phyloP scores from a whole-genome alignment of 2,888 invertebrate species.

The Anagyrus pseudococci region DNA sequence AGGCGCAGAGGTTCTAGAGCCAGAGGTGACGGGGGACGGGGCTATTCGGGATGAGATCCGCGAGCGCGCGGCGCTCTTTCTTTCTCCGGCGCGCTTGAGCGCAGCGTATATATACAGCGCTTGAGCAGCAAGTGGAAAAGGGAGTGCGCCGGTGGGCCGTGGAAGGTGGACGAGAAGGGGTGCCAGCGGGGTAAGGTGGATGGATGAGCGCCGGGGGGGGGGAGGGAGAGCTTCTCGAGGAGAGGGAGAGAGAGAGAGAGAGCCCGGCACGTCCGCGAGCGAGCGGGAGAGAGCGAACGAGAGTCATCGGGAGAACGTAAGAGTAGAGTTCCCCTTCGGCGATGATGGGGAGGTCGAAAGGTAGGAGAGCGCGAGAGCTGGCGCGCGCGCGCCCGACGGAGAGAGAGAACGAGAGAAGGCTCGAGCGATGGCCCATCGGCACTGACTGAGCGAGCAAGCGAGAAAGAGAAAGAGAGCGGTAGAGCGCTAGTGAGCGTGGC shows the following conservation, averaged over 20 bases:
- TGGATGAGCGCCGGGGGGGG: slow-evolving; percentile 15
- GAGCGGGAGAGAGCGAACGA: slow-evolving; percentile 32
- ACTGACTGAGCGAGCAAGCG: slow-evolving; percentile 10
- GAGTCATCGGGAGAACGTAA: slow-evolving; percentile 31
- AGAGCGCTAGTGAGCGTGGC: slow-evolving; percentile 12
- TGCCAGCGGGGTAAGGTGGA: slow-evolving; percentile 13
- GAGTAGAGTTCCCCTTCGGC: slow-evolving; percentile 38
- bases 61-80: not conserved
- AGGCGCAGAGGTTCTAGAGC: no score
- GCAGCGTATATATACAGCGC: not conserved
- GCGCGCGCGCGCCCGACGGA: not conserved
- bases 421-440: no score
- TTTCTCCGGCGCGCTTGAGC: not conserved
- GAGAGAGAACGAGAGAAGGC: slow-evolving; percentile 10
- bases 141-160: no score
- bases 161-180: not conserved
- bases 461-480: slow-evolving; percentile 34
- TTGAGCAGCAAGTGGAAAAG: no score
- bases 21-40: no score
- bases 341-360: slow-evolving; percentile 35
- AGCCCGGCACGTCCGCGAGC: slow-evolving; percentile 23
- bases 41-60: no score
- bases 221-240: slow-evolving; percentile 19
- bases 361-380: slow-evolving; percentile 25
- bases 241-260: slow-evolving; percentile 32